Evolutionary conservation across 2,888 invertebrate species (phyloP).

Genomic region (Encarsia formosa): DNA sequence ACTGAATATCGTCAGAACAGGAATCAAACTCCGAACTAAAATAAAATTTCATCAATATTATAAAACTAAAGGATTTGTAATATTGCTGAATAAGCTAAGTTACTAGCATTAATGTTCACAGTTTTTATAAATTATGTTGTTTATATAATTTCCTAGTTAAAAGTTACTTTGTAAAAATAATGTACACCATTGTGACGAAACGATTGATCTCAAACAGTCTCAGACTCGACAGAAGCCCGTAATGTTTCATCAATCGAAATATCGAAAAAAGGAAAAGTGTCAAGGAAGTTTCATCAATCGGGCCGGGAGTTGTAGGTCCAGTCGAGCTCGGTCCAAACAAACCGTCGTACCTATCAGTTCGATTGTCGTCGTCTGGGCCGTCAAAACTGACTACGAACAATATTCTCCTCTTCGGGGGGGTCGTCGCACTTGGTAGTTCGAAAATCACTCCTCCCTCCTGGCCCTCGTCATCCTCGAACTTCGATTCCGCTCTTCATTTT

Average conservation of each 20-base stretch:
- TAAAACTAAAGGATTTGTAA: too few species aligned
- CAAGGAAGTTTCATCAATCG: constrained; percentile 11
- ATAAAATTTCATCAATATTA: too few species aligned
- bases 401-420: constrained; percentile 17
- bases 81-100: too few species aligned
- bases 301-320: not conserved
- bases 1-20: too few species aligned
- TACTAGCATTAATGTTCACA: too few species aligned
- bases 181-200: too few species aligned
- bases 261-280: not conserved
- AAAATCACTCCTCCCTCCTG: constrained; percentile 6
- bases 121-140: too few species aligned
- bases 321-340: constrained; percentile 5
- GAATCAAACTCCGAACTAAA: too few species aligned
- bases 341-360: constrained; percentile 11
- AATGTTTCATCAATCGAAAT: not conserved
- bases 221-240: too few species aligned
- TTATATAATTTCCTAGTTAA: too few species aligned
- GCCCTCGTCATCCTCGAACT: constrained; percentile 6
- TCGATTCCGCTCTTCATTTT: constrained; percentile 23
- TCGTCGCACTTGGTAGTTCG: not conserved
- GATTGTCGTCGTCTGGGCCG: constrained; percentile 9
- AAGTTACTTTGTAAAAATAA: too few species aligned
- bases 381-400: constrained; percentile 15
- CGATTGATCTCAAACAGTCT: too few species aligned